phyloP scores from a whole-genome alignment of 2,797 vertebrate genomes.

The Tokudaia tokunoshimensis region DNA sequence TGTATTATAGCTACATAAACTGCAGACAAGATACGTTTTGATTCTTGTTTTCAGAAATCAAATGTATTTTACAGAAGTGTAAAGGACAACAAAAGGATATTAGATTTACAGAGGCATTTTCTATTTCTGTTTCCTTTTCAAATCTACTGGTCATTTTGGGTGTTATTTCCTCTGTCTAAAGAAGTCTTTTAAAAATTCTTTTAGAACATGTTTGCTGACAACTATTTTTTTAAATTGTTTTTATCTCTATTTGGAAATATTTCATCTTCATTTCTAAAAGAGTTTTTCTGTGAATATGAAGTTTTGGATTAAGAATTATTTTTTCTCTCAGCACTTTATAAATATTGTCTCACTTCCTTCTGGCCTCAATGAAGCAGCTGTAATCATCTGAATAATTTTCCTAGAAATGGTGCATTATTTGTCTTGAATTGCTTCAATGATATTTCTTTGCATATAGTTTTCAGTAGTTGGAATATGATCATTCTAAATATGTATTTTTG shows the following conservation, averaged over 20 bases:
- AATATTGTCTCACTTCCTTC: slow-evolving; percentile 41
- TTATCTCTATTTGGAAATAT: slow-evolving; percentile 35
- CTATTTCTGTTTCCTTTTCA: slow-evolving; percentile 13
- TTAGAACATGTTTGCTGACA: slow-evolving; percentile 29
- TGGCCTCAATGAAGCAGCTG: slow-evolving; percentile 20
- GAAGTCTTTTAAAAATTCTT: slow-evolving; percentile 53
- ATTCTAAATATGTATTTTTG: neutral
- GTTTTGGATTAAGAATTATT: slow-evolving; percentile 54
- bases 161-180: slow-evolving; percentile 20
- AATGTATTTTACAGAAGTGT: slow-evolving; percentile 42
- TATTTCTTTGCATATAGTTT: slow-evolving; percentile 31
- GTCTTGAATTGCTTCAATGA: neutral
- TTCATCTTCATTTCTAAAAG: slow-evolving; percentile 52
- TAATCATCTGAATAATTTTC: slow-evolving; percentile 44
- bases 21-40: neutral
- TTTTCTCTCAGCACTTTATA: slow-evolving; percentile 40
- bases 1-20: neutral
- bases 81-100: neutral
- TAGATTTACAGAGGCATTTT: slow-evolving; percentile 4
- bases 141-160: neutral
- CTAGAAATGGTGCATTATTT: neutral
- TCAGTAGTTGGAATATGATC: neutral
- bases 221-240: neutral
- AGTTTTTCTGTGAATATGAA: slow-evolving; percentile 44
- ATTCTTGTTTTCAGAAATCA: slow-evolving; percentile 55